Conservation (phyloP, 2,888 invertebrate genomes). For the Conomelus anceps region DNA sequence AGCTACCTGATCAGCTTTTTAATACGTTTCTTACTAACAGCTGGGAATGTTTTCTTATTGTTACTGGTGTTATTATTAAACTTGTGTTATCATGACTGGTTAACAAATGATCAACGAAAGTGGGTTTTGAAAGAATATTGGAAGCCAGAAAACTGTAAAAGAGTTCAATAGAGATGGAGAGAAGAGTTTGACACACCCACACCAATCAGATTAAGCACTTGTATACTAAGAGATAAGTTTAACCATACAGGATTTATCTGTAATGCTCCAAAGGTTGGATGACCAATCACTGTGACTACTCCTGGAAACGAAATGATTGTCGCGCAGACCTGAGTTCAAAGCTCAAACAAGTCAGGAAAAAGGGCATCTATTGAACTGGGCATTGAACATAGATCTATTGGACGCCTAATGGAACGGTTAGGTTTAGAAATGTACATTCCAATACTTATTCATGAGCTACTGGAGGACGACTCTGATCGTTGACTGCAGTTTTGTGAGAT, state of each 20-base stretch:
- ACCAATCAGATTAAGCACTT: constrained; percentile 13
- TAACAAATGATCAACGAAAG: no score
- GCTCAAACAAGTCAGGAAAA: neutral
- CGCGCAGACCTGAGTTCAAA: neutral
- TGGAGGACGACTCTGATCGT: constrained; percentile 2
- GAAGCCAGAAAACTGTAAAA: constrained; percentile 15
- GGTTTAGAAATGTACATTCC: neutral
- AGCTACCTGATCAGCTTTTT: no score
- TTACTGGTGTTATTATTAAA: no score
- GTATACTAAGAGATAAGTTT: constrained; percentile 2
- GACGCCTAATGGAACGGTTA: neutral
- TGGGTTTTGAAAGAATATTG: no score
- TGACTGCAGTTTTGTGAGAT: no score
- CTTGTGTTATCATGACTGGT: no score
- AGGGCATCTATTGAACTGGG: neutral
- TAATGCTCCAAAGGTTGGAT: neutral
- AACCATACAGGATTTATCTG: neutral
- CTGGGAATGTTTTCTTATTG: no score
- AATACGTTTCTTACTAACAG: neutral
- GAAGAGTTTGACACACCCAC: neutral
- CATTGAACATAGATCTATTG: neutral
- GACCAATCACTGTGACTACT: no score
- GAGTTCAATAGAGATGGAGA: constrained; percentile 11
- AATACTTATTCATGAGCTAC: neutral
- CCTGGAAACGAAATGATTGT: no score